These are phyloP conservation scores for Drosophila teissieri DNA, from an alignment of 1,140 invertebrate species.

Conservation along the genomic window DNA sequence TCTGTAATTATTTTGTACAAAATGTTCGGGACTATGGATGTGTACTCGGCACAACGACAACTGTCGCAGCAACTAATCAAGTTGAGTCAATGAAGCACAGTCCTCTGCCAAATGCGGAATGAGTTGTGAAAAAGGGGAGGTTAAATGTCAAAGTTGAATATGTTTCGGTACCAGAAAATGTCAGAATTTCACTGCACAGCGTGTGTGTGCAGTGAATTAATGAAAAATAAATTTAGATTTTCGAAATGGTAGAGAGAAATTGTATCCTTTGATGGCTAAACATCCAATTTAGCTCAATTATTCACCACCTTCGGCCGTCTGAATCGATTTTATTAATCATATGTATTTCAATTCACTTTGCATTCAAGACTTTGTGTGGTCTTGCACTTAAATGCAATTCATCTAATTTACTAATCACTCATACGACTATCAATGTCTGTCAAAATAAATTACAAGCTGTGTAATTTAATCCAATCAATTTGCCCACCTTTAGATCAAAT, in stretches of 20 bases:
- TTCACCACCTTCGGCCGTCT: conserved; percentile 15
- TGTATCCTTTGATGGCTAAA: conserved; percentile 23
- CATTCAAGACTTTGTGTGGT: conserved; percentile 8
- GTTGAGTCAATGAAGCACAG: conserved; percentile 56
- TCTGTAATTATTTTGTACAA: conserved; percentile 72
- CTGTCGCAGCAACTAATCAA: conserved; percentile 62
- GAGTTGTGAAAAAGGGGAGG: background rate
- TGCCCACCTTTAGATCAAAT: conserved; percentile 19
- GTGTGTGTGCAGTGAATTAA: conserved; percentile 26
- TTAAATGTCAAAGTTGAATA: conserved; percentile 58
- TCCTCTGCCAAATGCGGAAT: conserved; percentile 17
- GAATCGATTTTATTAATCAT: conserved; percentile 14
- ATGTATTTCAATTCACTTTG: conserved; percentile 11
- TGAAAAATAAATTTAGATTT: conserved; percentile 42
- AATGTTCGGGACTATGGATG: conserved; percentile 29
- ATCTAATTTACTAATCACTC: conserved; percentile 23
- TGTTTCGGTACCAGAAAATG: conserved; percentile 11
- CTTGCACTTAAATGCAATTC: conserved; percentile 2
- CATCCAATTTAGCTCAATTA: conserved; percentile 36
- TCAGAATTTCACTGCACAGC: background rate
- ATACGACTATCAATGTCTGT: background rate
- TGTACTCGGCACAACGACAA: conserved; percentile 17
- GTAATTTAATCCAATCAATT: conserved; percentile 24
- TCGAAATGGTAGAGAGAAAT: background rate
- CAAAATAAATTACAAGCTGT: conserved; percentile 16